Conservation (phyloP, 2,888 invertebrate genomes). For the Ctena decussata region DNA sequence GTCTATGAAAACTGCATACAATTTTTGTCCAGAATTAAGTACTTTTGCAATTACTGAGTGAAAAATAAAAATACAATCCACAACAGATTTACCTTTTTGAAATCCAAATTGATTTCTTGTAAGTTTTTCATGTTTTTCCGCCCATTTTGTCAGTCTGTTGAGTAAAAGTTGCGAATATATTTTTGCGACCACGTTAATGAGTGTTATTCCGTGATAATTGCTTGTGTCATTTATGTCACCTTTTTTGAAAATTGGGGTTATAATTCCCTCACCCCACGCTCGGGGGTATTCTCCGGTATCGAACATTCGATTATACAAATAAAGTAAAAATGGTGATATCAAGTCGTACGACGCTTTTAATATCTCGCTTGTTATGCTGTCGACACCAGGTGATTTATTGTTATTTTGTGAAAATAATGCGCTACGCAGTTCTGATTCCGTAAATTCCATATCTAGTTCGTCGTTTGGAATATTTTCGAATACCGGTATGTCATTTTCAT, state of each 20-base stretch:
- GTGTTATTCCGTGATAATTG: not conserved
- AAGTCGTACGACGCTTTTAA: conserved; percentile 1
- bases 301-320: not conserved
- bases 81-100: not conserved
- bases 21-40: not conserved
- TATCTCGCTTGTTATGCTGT: not conserved
- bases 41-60: too few species aligned
- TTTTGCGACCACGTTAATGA: not conserved
- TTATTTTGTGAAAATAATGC: not conserved
- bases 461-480: not conserved
- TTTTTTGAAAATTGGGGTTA: too few species aligned
- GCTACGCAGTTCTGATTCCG: not conserved
- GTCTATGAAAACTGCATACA: not conserved
- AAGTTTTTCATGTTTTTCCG: not conserved
- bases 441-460: not conserved
- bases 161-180: conserved; percentile 1
- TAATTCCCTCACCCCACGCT: not conserved
- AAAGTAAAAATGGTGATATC: not conserved
- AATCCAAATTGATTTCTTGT: not conserved
- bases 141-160: not conserved
- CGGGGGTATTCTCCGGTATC: not conserved
- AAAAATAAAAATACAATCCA: too few species aligned
- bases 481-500: not conserved
- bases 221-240: too few species aligned
- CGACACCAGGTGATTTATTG: not conserved